Conservation (phyloP, 2,113 vertebrate genomes). For the Mustela nigripes region DNA sequence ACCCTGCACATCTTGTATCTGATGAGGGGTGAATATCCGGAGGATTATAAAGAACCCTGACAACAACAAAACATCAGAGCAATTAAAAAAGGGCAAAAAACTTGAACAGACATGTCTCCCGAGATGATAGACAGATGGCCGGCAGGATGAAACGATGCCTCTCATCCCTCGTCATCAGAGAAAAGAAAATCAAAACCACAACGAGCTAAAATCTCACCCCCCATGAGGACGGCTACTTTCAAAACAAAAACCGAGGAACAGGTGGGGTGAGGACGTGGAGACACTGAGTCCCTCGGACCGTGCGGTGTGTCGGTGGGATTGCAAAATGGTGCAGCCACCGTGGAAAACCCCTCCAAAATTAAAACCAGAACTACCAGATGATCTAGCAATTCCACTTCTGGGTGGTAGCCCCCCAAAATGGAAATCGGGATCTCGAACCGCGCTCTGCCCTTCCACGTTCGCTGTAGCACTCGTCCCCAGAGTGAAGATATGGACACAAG, state of each 20-base stretch:
- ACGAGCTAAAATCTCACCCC: neutral
- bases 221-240: neutral
- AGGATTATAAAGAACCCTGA: neutral
- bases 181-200: slow-evolving; percentile 28
- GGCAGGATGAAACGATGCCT: neutral
- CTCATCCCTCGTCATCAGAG: neutral
- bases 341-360: neutral
- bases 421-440: neutral
- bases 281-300: neutral
- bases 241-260: neutral
- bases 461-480: neutral
- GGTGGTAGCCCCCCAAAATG: neutral
- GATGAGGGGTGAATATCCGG: neutral
- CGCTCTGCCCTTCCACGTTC: neutral
- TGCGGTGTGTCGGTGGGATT: neutral
- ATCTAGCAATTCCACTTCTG: neutral
- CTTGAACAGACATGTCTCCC: neutral
- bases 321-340: neutral
- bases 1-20: neutral
- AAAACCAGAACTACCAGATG: neutral
- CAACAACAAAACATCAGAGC: neutral
- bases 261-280: neutral
- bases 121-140: neutral
- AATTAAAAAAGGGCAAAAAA: neutral
- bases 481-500: neutral